These are phyloP conservation scores for Lottia scabra DNA, from an alignment of 2,888 invertebrate species.

Conservation along the genomic window DNA sequence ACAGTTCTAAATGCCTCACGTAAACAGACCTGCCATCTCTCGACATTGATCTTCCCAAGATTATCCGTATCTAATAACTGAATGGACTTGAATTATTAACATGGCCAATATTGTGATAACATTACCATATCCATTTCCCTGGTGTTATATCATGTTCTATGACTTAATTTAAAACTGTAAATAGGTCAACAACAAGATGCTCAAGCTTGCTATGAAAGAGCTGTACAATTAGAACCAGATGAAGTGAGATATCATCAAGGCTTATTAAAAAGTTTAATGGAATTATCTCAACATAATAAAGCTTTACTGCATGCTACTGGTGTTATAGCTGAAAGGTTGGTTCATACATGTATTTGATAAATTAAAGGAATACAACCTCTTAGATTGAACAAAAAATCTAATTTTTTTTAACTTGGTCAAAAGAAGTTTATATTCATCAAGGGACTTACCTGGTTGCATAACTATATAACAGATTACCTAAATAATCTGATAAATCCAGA, in stretches of 20 bases:
- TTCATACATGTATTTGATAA: not conserved
- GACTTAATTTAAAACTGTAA: not conserved
- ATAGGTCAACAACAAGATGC: conserved; percentile 77
- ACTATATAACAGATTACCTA: no score
- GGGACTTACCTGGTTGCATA: no score
- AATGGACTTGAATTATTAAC: no score
- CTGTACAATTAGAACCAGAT: conserved; percentile 75
- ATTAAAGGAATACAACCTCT: no score
- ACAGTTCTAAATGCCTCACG: no score
- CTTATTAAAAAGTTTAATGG: conserved; percentile 87
- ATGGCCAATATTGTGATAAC: not conserved
- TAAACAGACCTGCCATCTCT: no score
- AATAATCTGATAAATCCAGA: no score
- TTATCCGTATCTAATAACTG: no score
- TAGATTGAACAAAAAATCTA: no score
- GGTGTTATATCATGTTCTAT: not conserved
- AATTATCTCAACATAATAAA: conserved; percentile 87
- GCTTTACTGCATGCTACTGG: conserved; percentile 83
- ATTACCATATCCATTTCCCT: not conserved
- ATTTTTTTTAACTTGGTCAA: no score
- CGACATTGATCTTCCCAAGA: no score
- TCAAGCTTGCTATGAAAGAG: conserved; percentile 87
- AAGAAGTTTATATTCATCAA: no score
- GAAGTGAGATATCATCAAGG: conserved; percentile 74
- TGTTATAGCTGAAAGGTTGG: conserved; percentile 66